Evolutionary conservation across 2,888 invertebrate species (phyloP).

Genomic region (Xanthia icteritia): DNA sequence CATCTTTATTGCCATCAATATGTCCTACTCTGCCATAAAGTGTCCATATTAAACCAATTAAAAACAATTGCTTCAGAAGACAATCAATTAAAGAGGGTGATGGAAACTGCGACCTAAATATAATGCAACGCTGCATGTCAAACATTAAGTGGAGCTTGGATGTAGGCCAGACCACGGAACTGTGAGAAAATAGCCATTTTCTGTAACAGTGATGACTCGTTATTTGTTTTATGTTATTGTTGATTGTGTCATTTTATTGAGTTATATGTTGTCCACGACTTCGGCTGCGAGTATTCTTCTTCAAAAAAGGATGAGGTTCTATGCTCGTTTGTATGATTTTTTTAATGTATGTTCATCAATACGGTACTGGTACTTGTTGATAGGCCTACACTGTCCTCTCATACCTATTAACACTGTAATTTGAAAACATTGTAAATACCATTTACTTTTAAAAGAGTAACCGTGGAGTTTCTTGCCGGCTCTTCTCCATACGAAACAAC

Average conservation of each 20-base stretch:
- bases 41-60: conserved; percentile 5
- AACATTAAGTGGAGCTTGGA: conserved; percentile 25
- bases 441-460: too few species aligned
- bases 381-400: too few species aligned
- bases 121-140: conserved; percentile 6
- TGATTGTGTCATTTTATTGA: not conserved
- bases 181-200: not conserved
- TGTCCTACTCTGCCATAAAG: not conserved
- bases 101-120: conserved; percentile 40
- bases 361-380: too few species aligned
- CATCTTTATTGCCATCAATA: not conserved
- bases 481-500: too few species aligned
- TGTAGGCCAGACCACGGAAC: conserved; percentile 11
- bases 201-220: conserved; percentile 15
- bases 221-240: not conserved
- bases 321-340: too few species aligned
- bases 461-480: too few species aligned
- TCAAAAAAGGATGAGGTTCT: too few species aligned
- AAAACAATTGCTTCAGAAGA: conserved; percentile 24
- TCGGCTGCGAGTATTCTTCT: too few species aligned
- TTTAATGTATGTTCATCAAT: too few species aligned
- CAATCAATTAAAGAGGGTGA: conserved; percentile 35
- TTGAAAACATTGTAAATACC: too few species aligned
- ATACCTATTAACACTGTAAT: too few species aligned
- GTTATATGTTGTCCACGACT: not conserved